Conservation (phyloP, 1,140 invertebrate genomes). For the Conus betulinus region DNA sequence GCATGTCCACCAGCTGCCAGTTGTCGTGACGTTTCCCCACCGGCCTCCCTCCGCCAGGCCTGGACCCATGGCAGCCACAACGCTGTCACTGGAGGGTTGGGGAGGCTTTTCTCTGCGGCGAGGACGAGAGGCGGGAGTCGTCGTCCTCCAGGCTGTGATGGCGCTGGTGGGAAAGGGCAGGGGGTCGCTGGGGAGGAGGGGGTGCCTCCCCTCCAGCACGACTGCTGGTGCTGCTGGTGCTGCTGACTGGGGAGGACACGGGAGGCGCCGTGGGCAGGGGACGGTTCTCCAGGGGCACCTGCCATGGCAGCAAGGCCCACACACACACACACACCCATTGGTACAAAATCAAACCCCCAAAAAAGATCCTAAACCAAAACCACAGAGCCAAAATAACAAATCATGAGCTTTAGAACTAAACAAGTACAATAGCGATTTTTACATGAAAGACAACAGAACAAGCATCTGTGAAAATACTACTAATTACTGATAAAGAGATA, state of each 20-base stretch:
- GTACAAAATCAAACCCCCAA: too few species aligned
- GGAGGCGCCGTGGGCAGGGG: not conserved
- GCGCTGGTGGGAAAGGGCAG: not conserved
- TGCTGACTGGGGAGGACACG: not conserved
- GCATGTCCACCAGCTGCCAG: slow-evolving; percentile 5
- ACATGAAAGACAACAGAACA: too few species aligned
- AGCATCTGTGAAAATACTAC: too few species aligned
- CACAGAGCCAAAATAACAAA: too few species aligned
- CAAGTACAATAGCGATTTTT: too few species aligned
- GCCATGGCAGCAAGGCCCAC: not conserved
- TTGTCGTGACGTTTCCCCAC: not conserved
- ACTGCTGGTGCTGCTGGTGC: not conserved
- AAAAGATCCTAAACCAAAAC: too few species aligned
- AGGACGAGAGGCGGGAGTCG: not conserved
- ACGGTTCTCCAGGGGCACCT: not conserved
- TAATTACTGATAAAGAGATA: too few species aligned
- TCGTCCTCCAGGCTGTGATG: not conserved
- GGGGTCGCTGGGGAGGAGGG: not conserved
- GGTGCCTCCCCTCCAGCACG: too few species aligned
- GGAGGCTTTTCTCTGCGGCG: not conserved
- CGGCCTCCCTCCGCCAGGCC: not conserved
- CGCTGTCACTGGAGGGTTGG: too few species aligned
- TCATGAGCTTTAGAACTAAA: too few species aligned
- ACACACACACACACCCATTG: too few species aligned
- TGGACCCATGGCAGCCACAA: not conserved